Evolutionary conservation across 2,113 vertebrate genomes (phyloP), one percentile per base, ranked within the genome.

Genomic region (Protobothrops mucrosquamatus): DNA sequence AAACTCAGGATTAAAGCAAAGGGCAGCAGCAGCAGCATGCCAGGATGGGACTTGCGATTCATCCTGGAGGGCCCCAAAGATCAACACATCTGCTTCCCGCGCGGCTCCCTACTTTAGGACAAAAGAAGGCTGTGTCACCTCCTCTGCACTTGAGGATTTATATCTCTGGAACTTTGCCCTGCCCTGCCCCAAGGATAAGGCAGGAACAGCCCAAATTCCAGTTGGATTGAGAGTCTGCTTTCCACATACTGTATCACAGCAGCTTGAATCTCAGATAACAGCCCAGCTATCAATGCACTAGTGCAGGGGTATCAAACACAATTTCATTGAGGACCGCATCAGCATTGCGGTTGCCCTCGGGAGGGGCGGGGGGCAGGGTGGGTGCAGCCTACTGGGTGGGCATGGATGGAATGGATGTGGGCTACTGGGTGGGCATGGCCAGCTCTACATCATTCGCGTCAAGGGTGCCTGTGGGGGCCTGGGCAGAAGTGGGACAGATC

Each of bases 1-100:
- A 93, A 81, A 64, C 89, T 54, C 22, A 93, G 92, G 6, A 93
- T 34, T 57, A 93, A 34, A 26, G 74, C 51, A 22, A 89, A 18
- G 52, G 48, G 48, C 48, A 61, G n/a, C n/a, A 55, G 11, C 20
- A 81, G n/a, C 11, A 34, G 43, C n/a, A 6, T 29, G 81, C 56
- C 81, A n/a, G 43, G 56, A 24, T 86, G 85, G 56, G 81, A 48
- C 89, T 85, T 29, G 39, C 6, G 11, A 8, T 52, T 93, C 92
- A 93, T 87, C 46, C 74, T 55, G 81, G n/a, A 90, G 81, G 56
- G 48, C 23, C 34, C 29, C 26, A 34, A 20, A 24, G 46, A 61
- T 48, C 56, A 93, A 48, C 56, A 39, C 43, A 46, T 55, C n/a
- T 52, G 56, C 56, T 64, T 64, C 59, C 89, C 34, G 52, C 57